Conservation (phyloP, 2,888 invertebrate genomes). For the Chorisops tibialis region DNA sequence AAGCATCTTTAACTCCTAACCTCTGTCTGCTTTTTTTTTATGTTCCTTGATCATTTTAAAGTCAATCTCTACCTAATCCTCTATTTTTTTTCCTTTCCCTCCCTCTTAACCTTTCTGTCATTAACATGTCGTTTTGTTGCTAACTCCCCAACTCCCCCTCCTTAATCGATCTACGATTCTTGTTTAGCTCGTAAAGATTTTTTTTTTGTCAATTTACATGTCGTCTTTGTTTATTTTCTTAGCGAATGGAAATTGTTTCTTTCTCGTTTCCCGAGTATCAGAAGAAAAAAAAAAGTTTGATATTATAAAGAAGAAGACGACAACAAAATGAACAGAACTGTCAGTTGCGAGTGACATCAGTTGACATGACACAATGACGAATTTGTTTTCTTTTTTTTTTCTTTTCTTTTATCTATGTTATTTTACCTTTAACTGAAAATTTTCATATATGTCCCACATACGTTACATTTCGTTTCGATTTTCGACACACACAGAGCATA, state of each 20-base stretch:
- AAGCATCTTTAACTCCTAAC: too few relatives aligned
- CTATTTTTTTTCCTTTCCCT: too few relatives aligned
- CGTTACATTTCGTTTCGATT: background rate
- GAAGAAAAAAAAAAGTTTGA: background rate
- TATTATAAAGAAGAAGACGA: slow-evolving; percentile 11
- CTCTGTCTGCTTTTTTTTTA: too few relatives aligned
- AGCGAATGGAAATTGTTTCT: slow-evolving; percentile 22
- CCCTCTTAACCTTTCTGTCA: too few relatives aligned
- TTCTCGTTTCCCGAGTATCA: slow-evolving; percentile 5
- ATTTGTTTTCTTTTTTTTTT: slow-evolving; percentile 13
- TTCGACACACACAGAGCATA: background rate
- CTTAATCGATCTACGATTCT: background rate
- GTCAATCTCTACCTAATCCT: too few relatives aligned
- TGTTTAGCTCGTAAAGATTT: background rate
- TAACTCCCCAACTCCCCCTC: too few relatives aligned
- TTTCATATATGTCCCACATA: background rate
- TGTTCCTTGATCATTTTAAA: too few relatives aligned
- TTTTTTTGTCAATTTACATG: background rate
- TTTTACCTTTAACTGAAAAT: background rate
- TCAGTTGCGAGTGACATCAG: slow-evolving; percentile 20
- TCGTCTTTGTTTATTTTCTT: slow-evolving; percentile 19
- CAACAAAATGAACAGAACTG: slow-evolving; percentile 17
- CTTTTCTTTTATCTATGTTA: background rate
- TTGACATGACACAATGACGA: slow-evolving; percentile 24
- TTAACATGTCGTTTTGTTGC: too few relatives aligned